Evolutionary conservation across 2,888 invertebrate species (phyloP), one percentile per base, ranked within the genome.

Genomic region (Hydroisotoma schaefferi): DNA sequence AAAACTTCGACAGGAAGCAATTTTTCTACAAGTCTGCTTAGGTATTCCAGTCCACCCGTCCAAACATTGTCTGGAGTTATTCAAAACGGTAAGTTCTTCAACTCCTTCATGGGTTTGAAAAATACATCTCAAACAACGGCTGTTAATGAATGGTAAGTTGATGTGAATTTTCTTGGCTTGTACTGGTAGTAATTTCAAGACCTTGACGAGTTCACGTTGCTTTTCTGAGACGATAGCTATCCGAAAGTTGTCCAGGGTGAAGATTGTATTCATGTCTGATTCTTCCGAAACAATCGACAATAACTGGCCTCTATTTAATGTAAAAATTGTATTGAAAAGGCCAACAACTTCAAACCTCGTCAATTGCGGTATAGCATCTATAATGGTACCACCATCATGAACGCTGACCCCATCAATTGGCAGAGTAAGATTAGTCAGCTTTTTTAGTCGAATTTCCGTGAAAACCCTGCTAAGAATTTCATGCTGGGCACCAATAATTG

Each of bases 11-110:
- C 61, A 61, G 2, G 29, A n/a, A 4, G 61, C 49, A 33, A 65
- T 61, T 49, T 46, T 53, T 28, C 46, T 55, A 26, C 59, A 59
- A 2, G 37, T n/a, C 22, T 57, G 47, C 5, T 55, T 56, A 8
- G 65, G 65, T 10, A 65, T 59, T 10, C 65, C 65, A 27, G 65
- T 65, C 46, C 61, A 57, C 10, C 65, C 59, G 15, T 61, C 65
- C 12, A 64, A 23, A 29, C 52, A 55, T 27, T 60, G 47, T 20
- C 47, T 20, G 2, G 55, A 64, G 33, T 23, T 51, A 48, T 26
- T 52, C 5, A 18, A 3, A 5, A 61, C 12, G 15, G 22, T 20
- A 15, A 64, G 56, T 6, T 64, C 43, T 49, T 61, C 52, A 10
- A 64, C 10, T 15, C 61, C 52, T 8, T 60, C 52, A 44, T 33